These are phyloP conservation scores for Agonum fuliginosum DNA, from an alignment of 2,888 invertebrate genomes.

Conservation along the genomic window DNA sequence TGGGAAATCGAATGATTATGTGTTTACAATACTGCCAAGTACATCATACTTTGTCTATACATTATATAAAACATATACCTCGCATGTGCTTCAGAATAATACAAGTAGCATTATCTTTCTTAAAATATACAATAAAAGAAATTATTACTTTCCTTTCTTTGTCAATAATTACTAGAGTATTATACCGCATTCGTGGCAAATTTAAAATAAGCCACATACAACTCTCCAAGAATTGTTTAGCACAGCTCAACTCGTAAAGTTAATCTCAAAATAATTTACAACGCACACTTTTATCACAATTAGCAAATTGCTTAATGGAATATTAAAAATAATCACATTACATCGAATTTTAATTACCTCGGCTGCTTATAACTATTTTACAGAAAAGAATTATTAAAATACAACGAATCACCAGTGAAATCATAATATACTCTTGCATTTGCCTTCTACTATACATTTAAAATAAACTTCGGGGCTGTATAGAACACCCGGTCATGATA, in stretches of 20 bases:
- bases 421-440: constrained; percentile 45
- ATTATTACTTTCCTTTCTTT: constrained; percentile 1
- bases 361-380: constrained; percentile 42
- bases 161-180: constrained; percentile 46
- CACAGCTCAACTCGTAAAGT: constrained; percentile 40
- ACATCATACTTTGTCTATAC: constrained; percentile 17
- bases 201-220: constrained; percentile 51
- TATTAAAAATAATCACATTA: constrained; percentile 57
- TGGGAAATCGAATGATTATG: constrained; percentile 17
- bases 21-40: constrained; percentile 51
- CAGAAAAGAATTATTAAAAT: constrained; percentile 43
- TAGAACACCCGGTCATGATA: constrained; percentile 33
- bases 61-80: constrained; percentile 39
- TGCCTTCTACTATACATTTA: constrained; percentile 50
- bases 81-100: constrained; percentile 29
- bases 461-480: constrained; percentile 38
- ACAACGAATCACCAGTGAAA: constrained; percentile 52
- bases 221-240: constrained; percentile 43
- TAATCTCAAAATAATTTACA: constrained; percentile 57
- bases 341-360: constrained; percentile 47
- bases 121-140: constrained; percentile 21
- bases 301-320: constrained; percentile 58
- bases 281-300: constrained; percentile 55
- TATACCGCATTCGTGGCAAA: constrained; percentile 35
- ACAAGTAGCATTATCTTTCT: constrained; percentile 13